Base-by-base conservation (phyloP, 92 coral and sea anemone species). In the Nematostella vectensis region DNA sequence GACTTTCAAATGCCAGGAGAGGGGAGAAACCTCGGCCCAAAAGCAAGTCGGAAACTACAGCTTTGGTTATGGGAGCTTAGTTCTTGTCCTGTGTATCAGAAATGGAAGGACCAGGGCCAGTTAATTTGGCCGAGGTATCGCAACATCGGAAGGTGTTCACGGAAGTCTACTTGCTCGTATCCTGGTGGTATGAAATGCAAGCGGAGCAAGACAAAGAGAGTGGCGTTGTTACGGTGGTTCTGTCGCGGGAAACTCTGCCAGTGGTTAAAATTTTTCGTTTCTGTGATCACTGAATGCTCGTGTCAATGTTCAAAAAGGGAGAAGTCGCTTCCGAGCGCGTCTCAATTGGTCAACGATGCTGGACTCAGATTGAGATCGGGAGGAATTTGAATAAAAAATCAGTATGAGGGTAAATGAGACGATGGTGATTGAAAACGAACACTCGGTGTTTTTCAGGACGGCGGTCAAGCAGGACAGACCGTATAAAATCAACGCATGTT, bases 51-150 rank as follows among this genome's bases (percentile, higher is more conserved):
- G 66, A 93, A 93, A 64, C 78, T 93, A 12, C 99, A 88, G 67
- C 76, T 93, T 2, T 93, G 99, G 99, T 80, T 93, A 1, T 93
- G 99, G 99, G 83, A 82, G 55, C 62, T 78, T 50, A 79, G 95
- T n/a, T 63, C 77, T 22, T 93, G 99, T 61, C 77, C 89, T 1
- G 94, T 93, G 31, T 55, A 75, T 25, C 82, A 72, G 16, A 80
- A 85, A 40, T 93, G 99, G 99, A 82, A 70, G 27, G 76, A 93
- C 55, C 66, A 76, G 15, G 99, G 99, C 4, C 68, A 63, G 18
- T 66, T 81, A 2, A 75, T 47, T 59, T 93, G 93, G 96, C 99
- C 99, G 23, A 88, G 85, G 13, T 75, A 82, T 70, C 52, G 85
- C 31, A 86, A 93, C 53, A 67, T 75, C 47, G 99, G 99, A 21